Percentiles rank a stretch among this genome's conserved stretches.
phyloP scores from a whole-genome alignment of 2,888 invertebrate species.

The Andricus quercusramuli region DNA sequence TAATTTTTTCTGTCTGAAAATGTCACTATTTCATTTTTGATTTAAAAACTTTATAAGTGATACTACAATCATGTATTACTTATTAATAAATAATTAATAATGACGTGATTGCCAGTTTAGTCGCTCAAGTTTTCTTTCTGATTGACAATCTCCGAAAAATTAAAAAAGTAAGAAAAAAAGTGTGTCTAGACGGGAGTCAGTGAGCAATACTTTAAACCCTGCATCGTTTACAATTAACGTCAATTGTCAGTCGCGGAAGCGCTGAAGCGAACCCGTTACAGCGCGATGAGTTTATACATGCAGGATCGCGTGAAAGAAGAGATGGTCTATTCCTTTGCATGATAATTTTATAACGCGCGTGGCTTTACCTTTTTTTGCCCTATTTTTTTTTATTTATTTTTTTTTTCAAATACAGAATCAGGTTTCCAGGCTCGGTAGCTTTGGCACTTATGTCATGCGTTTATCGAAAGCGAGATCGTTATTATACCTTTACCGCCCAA shows the following conservation, averaged over 20 bases:
- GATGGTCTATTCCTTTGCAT: not conserved
- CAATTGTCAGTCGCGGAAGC: slow-evolving; percentile 14
- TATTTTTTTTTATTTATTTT: not conserved
- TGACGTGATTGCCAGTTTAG: too few species aligned
- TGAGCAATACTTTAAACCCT: slow-evolving; percentile 1
- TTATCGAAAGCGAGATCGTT: slow-evolving; percentile 37
- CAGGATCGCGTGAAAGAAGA: not conserved
- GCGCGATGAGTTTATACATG: not conserved
- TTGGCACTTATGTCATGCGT: slow-evolving; percentile 34
- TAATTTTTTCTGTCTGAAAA: too few species aligned
- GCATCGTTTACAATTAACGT: slow-evolving; percentile 12
- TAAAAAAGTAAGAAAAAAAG: not conserved
- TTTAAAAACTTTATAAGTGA: too few species aligned
- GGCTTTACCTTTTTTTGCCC: not conserved
- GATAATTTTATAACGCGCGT: slow-evolving; percentile 9
- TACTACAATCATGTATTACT: too few species aligned
- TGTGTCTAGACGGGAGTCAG: slow-evolving; percentile 18
- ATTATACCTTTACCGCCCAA: slow-evolving; percentile 2
- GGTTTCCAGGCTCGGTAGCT: slow-evolving; percentile 30
- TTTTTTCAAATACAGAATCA: not conserved
- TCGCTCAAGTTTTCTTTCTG: too few species aligned
- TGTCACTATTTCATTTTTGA: too few species aligned
- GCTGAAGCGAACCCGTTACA: not conserved
- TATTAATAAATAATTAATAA: too few species aligned
- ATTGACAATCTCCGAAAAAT: too few species aligned